Conservation (phyloP, 2,888 invertebrate genomes). For the Amiota communis region DNA sequence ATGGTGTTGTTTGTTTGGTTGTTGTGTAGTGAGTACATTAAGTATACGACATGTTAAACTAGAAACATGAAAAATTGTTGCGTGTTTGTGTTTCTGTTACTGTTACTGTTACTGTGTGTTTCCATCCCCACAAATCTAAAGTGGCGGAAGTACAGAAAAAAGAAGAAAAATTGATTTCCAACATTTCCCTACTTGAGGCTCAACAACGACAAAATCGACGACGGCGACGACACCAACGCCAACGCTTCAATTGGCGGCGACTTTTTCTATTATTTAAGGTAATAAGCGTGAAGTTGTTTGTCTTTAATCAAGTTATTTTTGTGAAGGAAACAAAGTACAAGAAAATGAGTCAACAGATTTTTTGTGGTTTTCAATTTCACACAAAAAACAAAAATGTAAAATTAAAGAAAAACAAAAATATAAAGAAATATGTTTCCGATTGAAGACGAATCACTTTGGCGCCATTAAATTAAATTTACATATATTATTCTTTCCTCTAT, state of each 20-base stretch:
- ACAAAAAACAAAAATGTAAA: not conserved
- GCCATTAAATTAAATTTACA: not conserved
- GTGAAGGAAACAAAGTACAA: too few species aligned
- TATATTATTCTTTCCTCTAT: too few species aligned
- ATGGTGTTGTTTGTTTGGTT: too few species aligned
- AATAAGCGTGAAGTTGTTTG: constrained; percentile 5
- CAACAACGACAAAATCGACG: too few species aligned
- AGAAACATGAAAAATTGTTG: constrained; percentile 48
- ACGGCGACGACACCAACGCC: not conserved
- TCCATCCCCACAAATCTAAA: constrained; percentile 35
- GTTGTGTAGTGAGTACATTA: too few species aligned
- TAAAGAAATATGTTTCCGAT: not conserved
- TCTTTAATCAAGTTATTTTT: too few species aligned
- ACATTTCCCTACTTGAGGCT: not conserved
- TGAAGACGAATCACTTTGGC: not conserved
- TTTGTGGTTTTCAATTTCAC: too few species aligned
- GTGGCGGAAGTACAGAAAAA: not conserved
- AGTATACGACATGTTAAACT: too few species aligned
- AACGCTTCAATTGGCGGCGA: not conserved
- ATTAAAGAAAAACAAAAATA: not conserved
- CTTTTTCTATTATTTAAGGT: constrained; percentile 15
- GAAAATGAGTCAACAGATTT: too few species aligned
- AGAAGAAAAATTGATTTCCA: not conserved
- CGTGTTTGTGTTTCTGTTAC: constrained; percentile 52
- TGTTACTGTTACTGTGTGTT: constrained; percentile 48